Evolutionary conservation across 2,888 invertebrate species (phyloP).

Genomic region (Lobophora halterata): DNA sequence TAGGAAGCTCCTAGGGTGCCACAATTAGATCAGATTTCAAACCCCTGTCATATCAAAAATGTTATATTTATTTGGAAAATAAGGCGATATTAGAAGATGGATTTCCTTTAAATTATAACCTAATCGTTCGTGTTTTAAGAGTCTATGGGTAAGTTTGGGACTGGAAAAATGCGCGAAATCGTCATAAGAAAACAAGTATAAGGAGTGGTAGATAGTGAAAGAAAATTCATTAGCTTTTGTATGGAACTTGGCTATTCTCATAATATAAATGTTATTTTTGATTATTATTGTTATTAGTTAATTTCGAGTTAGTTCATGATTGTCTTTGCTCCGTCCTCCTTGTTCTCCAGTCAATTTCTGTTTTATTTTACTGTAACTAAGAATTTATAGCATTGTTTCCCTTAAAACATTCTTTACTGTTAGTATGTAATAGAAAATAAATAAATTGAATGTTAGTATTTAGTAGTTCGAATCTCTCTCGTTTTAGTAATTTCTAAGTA

Average conservation of each 20-base stretch:
- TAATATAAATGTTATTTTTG: conserved; percentile 17
- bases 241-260: conserved; percentile 45
- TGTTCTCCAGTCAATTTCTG: conserved; percentile 21
- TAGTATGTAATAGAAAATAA: not conserved
- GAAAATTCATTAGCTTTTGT: conserved; percentile 48
- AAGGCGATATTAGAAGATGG: conserved; percentile 6
- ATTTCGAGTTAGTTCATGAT: conserved; percentile 10
- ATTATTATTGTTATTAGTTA: conserved; percentile 7
- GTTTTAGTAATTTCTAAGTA: conserved; percentile 35
- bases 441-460: conserved; percentile 32
- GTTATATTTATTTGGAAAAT: conserved; percentile 9
- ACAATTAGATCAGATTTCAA: conserved; percentile 32
- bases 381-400: conserved; percentile 21
- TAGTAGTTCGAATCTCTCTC: conserved; percentile 41
- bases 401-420: conserved; percentile 14
- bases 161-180: not conserved
- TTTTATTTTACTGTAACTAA: not conserved
- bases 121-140: no score
- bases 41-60: conserved; percentile 31
- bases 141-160: no score
- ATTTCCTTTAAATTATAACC: no score
- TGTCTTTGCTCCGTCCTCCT: conserved; percentile 46
- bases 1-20: conserved; percentile 53
- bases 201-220: conserved; percentile 21
- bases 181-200: not conserved